These are phyloP conservation scores for Camponotus pennsylvanicus DNA, from an alignment of 1,140 invertebrate species.

Conservation along the genomic window DNA sequence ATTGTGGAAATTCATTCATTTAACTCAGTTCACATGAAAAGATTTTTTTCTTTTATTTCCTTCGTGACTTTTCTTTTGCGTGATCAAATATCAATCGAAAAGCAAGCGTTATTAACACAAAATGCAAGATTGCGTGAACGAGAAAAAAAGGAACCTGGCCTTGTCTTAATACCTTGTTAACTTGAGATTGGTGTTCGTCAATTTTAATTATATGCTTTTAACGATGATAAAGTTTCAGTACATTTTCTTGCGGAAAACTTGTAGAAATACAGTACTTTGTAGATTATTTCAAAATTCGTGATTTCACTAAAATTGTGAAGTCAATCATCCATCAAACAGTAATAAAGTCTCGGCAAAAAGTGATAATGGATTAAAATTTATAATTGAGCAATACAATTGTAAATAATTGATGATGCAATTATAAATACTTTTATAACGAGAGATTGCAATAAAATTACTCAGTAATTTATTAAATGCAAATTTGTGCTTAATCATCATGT, in stretches of 20 bases:
- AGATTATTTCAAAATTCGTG: slow-evolving; percentile 2
- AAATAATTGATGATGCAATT: slow-evolving; percentile 47
- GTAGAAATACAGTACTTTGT: not conserved
- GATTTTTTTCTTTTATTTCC: not conserved
- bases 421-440: slow-evolving; percentile 31
- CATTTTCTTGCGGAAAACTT: slow-evolving; percentile 49
- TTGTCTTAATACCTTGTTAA: slow-evolving; percentile 47
- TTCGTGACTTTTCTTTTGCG: slow-evolving; percentile 42
- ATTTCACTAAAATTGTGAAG: slow-evolving; percentile 19
- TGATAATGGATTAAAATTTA: slow-evolving; percentile 27
- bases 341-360: slow-evolving; percentile 28
- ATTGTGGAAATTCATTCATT: not conserved
- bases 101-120: slow-evolving; percentile 33
- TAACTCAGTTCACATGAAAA: slow-evolving; percentile 17
- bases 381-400: slow-evolving; percentile 23
- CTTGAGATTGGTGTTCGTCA: slow-evolving; percentile 54
- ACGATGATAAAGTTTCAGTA: slow-evolving; percentile 25
- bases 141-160: slow-evolving; percentile 9
- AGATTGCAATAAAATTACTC: slow-evolving; percentile 30
- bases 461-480: slow-evolving; percentile 41
- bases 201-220: slow-evolving; percentile 61
- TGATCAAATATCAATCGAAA: slow-evolving; percentile 48
- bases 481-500: slow-evolving; percentile 39
- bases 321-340: slow-evolving; percentile 15
- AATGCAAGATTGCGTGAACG: slow-evolving; percentile 8